Evolutionary conservation across 2,797 vertebrate genomes (phyloP).

Genomic region (Sebastes matsubarae): DNA sequence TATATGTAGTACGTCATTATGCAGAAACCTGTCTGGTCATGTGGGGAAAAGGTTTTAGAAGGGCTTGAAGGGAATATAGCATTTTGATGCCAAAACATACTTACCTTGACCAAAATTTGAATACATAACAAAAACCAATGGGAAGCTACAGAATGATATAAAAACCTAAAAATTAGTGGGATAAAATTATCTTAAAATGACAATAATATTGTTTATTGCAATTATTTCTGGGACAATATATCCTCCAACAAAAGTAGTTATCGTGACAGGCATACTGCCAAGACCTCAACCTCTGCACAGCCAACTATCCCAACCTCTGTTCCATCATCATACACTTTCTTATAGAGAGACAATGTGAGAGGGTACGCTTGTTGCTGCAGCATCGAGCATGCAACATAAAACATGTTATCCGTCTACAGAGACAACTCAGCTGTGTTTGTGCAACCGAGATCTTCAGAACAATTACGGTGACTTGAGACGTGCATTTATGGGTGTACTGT

Average conservation of each 20-base stretch:
- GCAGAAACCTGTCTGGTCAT: no score
- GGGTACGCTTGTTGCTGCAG: background rate
- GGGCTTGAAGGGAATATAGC: no score
- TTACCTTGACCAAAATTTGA: no score
- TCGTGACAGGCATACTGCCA: fast-evolving
- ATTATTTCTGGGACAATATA: background rate
- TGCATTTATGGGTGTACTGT: background rate
- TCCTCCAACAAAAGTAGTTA: background rate
- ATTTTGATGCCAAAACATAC: no score
- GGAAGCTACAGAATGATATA: no score
- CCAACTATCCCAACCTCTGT: background rate
- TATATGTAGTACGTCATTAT: no score
- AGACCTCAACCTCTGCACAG: background rate
- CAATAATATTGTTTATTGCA: background rate
- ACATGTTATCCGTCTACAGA: background rate
- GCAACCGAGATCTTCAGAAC: background rate
- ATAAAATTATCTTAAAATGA: background rate
- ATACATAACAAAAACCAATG: no score
- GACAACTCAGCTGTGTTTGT: background rate
- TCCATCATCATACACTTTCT: background rate
- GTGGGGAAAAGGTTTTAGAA: no score
- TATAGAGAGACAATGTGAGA: background rate
- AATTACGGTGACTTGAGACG: background rate
- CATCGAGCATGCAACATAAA: background rate
- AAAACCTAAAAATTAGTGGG: no score